Percentiles rank a stretch among this genome's conserved stretches.
phyloP scores from a whole-genome alignment of 2,888 invertebrate genomes.

The Antitype chi region DNA sequence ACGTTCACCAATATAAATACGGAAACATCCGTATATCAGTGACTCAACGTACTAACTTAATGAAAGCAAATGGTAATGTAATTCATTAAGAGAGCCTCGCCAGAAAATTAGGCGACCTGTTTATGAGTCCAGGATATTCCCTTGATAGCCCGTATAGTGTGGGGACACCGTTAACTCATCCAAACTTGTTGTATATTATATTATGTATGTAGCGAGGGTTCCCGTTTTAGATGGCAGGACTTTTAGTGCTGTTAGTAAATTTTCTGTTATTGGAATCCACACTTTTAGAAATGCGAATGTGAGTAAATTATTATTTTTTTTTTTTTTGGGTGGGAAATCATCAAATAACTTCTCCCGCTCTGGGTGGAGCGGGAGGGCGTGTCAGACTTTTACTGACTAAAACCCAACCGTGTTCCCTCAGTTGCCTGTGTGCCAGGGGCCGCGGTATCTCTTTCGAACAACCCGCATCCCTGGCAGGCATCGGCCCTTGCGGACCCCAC shows the following conservation, averaged over 20 bases:
- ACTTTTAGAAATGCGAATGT: not conserved
- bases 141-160: slow-evolving; percentile 40
- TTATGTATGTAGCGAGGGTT: slow-evolving; percentile 12
- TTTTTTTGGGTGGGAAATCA: too few relatives aligned
- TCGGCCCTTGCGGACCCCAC: too few relatives aligned
- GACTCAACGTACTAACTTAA: slow-evolving; percentile 39
- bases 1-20: not conserved
- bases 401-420: too few relatives aligned
- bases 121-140: slow-evolving; percentile 61
- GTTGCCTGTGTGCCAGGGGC: too few relatives aligned
- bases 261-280: not conserved
- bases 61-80: slow-evolving; percentile 67
- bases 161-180: slow-evolving; percentile 56
- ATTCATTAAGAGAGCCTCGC: slow-evolving; percentile 66
- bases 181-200: slow-evolving; percentile 34
- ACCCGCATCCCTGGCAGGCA: too few relatives aligned
- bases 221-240: not conserved
- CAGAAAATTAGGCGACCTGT: slow-evolving; percentile 62
- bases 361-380: too few relatives aligned
- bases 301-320: not conserved
- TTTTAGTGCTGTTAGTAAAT: not conserved
- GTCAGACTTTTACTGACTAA: too few relatives aligned
- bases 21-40: not conserved
- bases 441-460: too few relatives aligned
- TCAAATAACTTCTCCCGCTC: too few relatives aligned